phyloP scores from a whole-genome alignment of 2,888 invertebrate species.

The Bombylius discolor region DNA sequence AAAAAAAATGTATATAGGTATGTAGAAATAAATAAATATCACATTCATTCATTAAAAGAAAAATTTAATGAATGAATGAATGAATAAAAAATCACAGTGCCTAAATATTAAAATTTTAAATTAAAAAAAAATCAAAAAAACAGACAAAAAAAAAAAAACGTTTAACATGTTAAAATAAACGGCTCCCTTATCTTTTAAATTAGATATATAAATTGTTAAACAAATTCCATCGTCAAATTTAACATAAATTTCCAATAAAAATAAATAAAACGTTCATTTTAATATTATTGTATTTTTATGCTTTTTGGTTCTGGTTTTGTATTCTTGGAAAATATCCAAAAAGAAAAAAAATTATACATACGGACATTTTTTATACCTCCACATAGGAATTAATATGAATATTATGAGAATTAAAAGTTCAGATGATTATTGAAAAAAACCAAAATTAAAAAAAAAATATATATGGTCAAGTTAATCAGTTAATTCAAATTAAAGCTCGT shows the following conservation, averaged over 20 bases:
- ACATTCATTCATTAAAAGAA: background rate
- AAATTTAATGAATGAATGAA: background rate
- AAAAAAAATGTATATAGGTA: background rate
- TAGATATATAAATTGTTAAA: conserved; percentile 5
- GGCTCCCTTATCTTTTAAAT: background rate
- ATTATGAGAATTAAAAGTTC: too few relatives aligned
- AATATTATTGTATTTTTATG: background rate
- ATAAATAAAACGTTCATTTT: conserved; percentile 1
- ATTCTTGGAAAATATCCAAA: background rate
- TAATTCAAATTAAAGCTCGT: background rate
- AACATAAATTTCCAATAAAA: conserved; percentile 4
- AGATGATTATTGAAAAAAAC: too few relatives aligned
- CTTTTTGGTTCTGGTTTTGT: background rate
- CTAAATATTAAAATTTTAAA: too few relatives aligned
- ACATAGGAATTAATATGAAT: too few relatives aligned
- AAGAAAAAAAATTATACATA: too few relatives aligned
- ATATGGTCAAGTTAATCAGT: background rate
- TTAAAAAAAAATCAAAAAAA: too few relatives aligned
- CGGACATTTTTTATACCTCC: too few relatives aligned
- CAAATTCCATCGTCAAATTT: conserved; percentile 6
- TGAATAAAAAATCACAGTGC: background rate
- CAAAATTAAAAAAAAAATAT: background rate
- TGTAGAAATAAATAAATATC: too few relatives aligned
- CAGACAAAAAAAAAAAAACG: too few relatives aligned
- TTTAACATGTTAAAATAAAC: background rate